Evolutionary conservation across 2,888 invertebrate genomes (phyloP).

Genomic region (Sialis fuliginosa): DNA sequence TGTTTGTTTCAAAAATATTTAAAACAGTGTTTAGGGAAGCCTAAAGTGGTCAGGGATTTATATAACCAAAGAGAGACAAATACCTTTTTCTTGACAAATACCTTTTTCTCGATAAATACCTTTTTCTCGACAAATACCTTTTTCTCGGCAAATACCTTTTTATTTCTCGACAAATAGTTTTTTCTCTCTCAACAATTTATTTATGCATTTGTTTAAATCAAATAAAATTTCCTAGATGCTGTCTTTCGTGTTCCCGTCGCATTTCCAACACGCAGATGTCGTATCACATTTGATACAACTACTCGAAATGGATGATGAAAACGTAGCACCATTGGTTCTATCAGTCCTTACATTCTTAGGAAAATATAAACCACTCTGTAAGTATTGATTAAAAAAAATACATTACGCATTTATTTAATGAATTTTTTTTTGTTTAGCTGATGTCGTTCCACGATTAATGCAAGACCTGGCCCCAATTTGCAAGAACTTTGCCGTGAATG

Average conservation of each 20-base stretch:
- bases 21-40: too few species aligned
- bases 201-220: too few species aligned
- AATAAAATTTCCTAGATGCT: too few species aligned
- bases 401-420: background rate
- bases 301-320: conserved; percentile 63
- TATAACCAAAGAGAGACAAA: too few species aligned
- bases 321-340: conserved; percentile 62
- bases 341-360: conserved; percentile 76
- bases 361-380: conserved; percentile 66
- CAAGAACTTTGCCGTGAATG: conserved; percentile 72
- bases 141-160: too few species aligned
- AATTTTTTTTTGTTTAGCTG: conserved; percentile 29
- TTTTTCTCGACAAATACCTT: too few species aligned
- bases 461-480: conserved; percentile 70
- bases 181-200: too few species aligned
- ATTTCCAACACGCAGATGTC: conserved; percentile 76
- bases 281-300: conserved; percentile 58
- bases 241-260: conserved; percentile 82
- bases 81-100: too few species aligned
- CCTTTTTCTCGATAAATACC: too few species aligned
- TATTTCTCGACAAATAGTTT: too few species aligned
- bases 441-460: conserved; percentile 57
- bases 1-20: too few species aligned
- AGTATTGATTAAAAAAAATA: conserved; percentile 19
- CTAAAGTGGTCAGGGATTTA: too few species aligned